Evolutionary conservation across 1,140 invertebrate genomes (phyloP), one percentile per base, ranked within the genome.

Genomic region (Rhagoletis zephyria): DNA sequence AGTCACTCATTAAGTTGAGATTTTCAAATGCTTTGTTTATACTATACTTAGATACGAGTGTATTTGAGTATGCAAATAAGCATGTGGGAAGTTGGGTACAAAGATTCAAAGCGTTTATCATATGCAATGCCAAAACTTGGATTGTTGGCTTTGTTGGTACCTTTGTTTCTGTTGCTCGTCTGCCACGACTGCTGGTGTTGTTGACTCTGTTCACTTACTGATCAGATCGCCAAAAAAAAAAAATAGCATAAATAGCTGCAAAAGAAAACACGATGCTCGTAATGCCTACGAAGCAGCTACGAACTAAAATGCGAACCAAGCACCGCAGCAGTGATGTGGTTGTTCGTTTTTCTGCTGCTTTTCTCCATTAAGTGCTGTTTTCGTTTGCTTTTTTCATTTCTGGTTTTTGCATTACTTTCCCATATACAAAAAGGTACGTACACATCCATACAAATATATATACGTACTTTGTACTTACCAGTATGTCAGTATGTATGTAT

Each of bases 381-480:
- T 51, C 12, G 85, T 86, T 86, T 65, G 59, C 85, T 86, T 86
- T 86, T 86, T 86, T 65, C 63, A 63, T 61, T 86, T 86, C 63
- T 86, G 59, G 85, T 86, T 86, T 86, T 86, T 86, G 85, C 85
- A 81, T 81, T 81, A 81, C 74, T 81, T 81, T 81, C 48, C 59
- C 74, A 81, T 9, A 81, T 59, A 81, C 74, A n/a, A 81, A 81
- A 81, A 81, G 74, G 74, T 81, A 81, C n/a, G 74, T 56, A 9
- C 48, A 81, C 48, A 30, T 56, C 6, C 74, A n/a, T 56, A 81
- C 48, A 81, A 14, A 81, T 81, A 45, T 81, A 45, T 81, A 59
- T 56, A 81, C 56, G n/a, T 56, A 81, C 51, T 14, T 74, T 45
- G 42, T 74, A 74, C 67, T 74, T 74, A 74, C 67, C 65, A 67